Percentiles rank a stretch among this genome's conserved stretches.
Evolutionary conservation across 2,888 invertebrate species (phyloP).

Genomic region (Agrochola lychnidis): DNA sequence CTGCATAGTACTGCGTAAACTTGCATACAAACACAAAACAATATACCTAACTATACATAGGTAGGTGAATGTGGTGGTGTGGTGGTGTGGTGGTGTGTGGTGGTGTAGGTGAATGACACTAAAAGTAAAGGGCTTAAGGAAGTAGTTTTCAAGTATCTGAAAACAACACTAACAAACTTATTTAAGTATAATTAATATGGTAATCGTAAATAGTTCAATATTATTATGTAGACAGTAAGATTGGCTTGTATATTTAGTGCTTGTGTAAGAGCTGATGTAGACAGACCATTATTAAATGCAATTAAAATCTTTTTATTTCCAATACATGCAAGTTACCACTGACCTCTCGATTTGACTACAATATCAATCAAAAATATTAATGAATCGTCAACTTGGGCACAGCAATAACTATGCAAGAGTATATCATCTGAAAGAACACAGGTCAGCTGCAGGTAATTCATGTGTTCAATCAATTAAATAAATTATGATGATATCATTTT

Average conservation of each 20-base stretch:
- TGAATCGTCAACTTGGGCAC: background rate
- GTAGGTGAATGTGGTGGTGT: background rate
- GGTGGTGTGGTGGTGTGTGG: too few relatives aligned
- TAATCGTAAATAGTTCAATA: constrained; percentile 12
- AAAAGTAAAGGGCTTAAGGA: constrained; percentile 67
- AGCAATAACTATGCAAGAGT: background rate
- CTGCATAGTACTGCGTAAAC: constrained; percentile 23
- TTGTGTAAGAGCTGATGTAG: constrained; percentile 10
- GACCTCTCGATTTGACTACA: constrained; percentile 5
- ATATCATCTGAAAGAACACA: background rate
- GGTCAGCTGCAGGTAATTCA: background rate
- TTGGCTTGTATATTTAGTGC: background rate
- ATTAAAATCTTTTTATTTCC: background rate
- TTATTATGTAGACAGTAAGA: constrained; percentile 5
- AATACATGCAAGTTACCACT: background rate
- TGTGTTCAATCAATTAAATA: constrained; percentile 3
- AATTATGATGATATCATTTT: constrained; percentile 5
- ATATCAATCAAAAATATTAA: constrained; percentile 13
- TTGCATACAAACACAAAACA: constrained; percentile 30
- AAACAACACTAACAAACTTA: constrained; percentile 39
- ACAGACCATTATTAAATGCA: background rate
- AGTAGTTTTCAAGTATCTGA: constrained; percentile 45
- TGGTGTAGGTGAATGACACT: constrained; percentile 53
- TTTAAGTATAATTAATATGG: background rate
- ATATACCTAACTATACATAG: constrained; percentile 13